A percentile compares a stretch with the other conserved stretches of the same genome.
These are phyloP conservation scores for Drosophila ercepeae DNA, from an alignment of 1,140 invertebrate genomes.

Conservation along the genomic window DNA sequence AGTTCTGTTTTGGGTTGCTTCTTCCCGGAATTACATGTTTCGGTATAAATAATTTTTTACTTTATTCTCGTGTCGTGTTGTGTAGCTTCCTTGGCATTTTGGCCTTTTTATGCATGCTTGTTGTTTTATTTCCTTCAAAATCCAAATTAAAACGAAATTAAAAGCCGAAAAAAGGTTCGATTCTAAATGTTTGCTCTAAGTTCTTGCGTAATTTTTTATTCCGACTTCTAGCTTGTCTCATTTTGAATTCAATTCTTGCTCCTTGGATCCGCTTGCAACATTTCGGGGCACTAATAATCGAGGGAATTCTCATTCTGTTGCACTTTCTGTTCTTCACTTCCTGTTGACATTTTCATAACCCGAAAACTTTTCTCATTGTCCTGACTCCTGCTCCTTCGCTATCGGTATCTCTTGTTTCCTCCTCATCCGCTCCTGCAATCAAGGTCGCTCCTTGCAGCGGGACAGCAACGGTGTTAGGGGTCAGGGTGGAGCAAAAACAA, in stretches of 20 bases:
- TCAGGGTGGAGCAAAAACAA: conserved; percentile 38
- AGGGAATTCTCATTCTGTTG: conserved; percentile 20
- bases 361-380: conserved; percentile 39
- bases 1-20: conserved; percentile 29
- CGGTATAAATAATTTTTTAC: conserved; percentile 47
- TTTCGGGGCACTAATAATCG: conserved; percentile 12
- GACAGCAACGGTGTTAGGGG: no score
- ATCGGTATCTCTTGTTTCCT: background rate
- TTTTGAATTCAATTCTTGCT: background rate
- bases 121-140: conserved; percentile 6
- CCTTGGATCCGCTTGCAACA: background rate
- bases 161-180: background rate
- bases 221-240: background rate
- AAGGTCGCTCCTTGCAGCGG: conserved; percentile 64
- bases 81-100: conserved; percentile 20
- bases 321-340: conserved; percentile 12
- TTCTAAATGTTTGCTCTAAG: no score
- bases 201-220: background rate
- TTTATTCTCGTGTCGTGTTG: conserved; percentile 39
- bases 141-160: conserved; percentile 2
- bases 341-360: conserved; percentile 43
- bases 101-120: conserved; percentile 13
- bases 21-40: conserved; percentile 60
- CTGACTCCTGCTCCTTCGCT: background rate
- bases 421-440: conserved; percentile 30